phyloP scores from a whole-genome alignment of 2,888 invertebrate species.

The Drosophila limbata region DNA sequence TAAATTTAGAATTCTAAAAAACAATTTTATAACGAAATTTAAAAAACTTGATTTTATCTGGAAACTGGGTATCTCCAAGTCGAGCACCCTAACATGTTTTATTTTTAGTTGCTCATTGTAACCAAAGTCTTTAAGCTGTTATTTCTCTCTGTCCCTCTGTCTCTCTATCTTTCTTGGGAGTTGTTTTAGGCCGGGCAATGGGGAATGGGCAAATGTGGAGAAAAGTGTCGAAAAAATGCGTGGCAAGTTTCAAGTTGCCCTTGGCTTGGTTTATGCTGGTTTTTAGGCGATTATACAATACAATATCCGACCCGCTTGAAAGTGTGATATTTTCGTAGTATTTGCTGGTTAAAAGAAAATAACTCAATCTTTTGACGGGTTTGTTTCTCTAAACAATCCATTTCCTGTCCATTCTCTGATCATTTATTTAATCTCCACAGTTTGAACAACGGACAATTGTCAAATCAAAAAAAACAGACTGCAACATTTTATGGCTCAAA shows the following conservation, averaged over 20 bases:
- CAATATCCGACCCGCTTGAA: conserved; percentile 22
- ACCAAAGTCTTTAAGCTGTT: conserved; percentile 20
- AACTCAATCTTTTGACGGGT: conserved; percentile 12
- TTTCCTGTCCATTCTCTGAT: conserved; percentile 17
- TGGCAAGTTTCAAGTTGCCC: conserved; percentile 51
- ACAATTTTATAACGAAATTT: too few species aligned
- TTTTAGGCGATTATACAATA: conserved; percentile 49
- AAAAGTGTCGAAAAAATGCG: conserved; percentile 64
- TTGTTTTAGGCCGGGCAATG: conserved; percentile 36
- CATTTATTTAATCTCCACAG: conserved; percentile 4
- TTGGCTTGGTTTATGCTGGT: conserved; percentile 46
- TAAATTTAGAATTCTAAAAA: too few species aligned
- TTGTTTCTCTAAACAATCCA: conserved; percentile 4
- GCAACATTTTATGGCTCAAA: conserved; percentile 1
- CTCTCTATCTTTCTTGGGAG: background rate
- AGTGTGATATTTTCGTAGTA: conserved; percentile 20
- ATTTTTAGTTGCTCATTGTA: conserved; percentile 33
- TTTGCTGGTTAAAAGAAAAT: conserved; percentile 14
- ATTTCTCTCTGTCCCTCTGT: background rate
- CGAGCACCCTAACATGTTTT: conserved; percentile 11
- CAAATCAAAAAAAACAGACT: background rate
- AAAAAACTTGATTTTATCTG: background rate
- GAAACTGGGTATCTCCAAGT: background rate
- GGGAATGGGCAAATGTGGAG: conserved; percentile 24
- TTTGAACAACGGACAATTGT: conserved; percentile 2